Evolutionary conservation across 2,888 invertebrate genomes (phyloP), one percentile per base, ranked within the genome.

Genomic region (Holacanthella duospinosa): DNA sequence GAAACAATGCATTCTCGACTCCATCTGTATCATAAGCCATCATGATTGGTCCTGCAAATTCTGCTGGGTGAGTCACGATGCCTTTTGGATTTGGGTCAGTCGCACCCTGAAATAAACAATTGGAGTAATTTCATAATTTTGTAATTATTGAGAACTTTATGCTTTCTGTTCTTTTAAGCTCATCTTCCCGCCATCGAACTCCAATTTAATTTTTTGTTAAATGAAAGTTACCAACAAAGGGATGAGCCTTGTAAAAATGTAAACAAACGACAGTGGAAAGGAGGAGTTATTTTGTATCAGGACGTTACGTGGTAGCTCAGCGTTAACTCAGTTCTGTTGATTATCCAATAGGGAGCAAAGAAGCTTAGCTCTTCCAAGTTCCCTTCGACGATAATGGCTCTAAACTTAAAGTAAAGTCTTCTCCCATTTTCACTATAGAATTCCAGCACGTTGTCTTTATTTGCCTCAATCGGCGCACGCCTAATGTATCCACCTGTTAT

Each of bases 291-390:
- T n/a, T n/a, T n/a, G 48, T 21, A 21, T 4, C 48, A 16, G 12
- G 48, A 21, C 48, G 12, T 48, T 21, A 93, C 92, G 83, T 89
- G 86, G 76, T 97, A 97, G 56, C 86, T 85, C 0, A 99, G 80
- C 76, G 86, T 86, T 66, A 89, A 81, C 27, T 89, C 92, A 25
- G 97, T 96, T 79, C 95, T 94, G 78, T 99, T 99, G 60, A 99
- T 82, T 90, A 99, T 92, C 96, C 97, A 99, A 80, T 95, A 97
- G 1, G 97, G 97, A 75, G 93, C 91, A 77, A 90, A 95, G 75
- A 93, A 27, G 21, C 29, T 55, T 9, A 55, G 55, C 55, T 28
- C 55, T 12, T 25, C 28, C 27, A 48, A 21, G 4, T 48, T 48
- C 6, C n/a, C 48, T 21, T 48, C 48, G 48, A 4, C 6, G 21